Evolutionary conservation across 2,797 vertebrate genomes (phyloP).

Genomic region (Knipowitschia caucasica): DNA sequence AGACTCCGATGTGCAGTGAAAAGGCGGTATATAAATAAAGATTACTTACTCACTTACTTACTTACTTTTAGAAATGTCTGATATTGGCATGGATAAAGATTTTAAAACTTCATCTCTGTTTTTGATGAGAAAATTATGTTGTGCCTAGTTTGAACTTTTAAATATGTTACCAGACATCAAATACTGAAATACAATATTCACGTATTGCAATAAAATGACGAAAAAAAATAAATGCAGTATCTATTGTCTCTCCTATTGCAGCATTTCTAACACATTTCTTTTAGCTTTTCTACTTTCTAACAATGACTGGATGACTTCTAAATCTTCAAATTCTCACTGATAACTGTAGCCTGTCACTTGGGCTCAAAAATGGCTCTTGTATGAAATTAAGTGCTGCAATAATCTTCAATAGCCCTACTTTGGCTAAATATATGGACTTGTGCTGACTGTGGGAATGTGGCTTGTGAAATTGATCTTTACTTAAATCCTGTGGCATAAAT

Average conservation of each 20-base stretch:
- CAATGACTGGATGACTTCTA: not conserved
- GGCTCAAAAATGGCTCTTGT: not conserved
- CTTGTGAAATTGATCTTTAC: not conserved
- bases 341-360: conserved; percentile 4
- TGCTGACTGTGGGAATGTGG: not conserved
- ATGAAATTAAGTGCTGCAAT: conserved; percentile 11
- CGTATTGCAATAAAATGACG: no score
- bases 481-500: conserved; percentile 16
- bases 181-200: no score
- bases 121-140: no score
- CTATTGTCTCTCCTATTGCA: not conserved
- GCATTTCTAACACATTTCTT: not conserved
- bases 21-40: no score
- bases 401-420: not conserved
- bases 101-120: no score
- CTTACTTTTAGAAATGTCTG: no score
- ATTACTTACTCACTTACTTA: no score
- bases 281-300: conserved; percentile 1
- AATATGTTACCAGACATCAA: no score
- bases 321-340: not conserved
- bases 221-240: not conserved
- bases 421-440: conserved; percentile 1
- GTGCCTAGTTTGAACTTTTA: no score
- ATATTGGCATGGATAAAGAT: no score
- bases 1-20: no score